Base-by-base conservation (phyloP, 2,888 invertebrate species). In the Stegophylla sp. region DNA sequence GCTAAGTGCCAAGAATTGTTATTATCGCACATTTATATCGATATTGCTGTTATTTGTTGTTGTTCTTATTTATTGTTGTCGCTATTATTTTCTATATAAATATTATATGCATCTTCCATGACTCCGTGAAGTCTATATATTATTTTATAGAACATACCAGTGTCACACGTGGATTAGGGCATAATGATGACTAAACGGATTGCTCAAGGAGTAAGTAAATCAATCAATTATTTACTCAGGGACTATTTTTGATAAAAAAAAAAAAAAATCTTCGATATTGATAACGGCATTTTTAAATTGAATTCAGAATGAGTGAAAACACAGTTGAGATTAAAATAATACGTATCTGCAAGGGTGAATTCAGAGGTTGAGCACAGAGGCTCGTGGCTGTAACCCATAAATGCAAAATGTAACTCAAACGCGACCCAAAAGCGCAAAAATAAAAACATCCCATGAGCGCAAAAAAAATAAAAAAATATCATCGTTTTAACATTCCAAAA, bases 191-290 rank as follows among this genome's bases (percentile, higher is more conserved):
- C 59, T 15, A 61, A 13, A 61, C 56, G 23, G 12, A 61, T 79
- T n/a, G 17, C 15, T 34, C 79, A 41, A 79, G 26, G 51, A 17
- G 79, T 79, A 79, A 79, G 79, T 71, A 48, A 48, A 48, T 34
- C n/a, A 26, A 71, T 17, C 9, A 41, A 4, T 23, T 20, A 7
- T 63, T 26, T 23, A 12, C 56, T 26, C 20, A n/a, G n/a, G 20
- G 12, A 56, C 12, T 3, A 23, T 9, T 56, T 23, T 12, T 10
- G 56, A n/a, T 20, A 20, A 12, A 7, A 34, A 34, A 3, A 20
- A n/a, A 7, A 20, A 12, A 7, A 34, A 34, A 3, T 34, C 34
- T 34, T 7, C 7, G 7, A 34, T 34, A 7, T 34, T 34, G 34
- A 34, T 7, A 34, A 34, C 34, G 34, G 4, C 34, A 7, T 34